Evolutionary conservation across 2,888 invertebrate genomes (phyloP).

Genomic region (Psococerastis gibbosa): DNA sequence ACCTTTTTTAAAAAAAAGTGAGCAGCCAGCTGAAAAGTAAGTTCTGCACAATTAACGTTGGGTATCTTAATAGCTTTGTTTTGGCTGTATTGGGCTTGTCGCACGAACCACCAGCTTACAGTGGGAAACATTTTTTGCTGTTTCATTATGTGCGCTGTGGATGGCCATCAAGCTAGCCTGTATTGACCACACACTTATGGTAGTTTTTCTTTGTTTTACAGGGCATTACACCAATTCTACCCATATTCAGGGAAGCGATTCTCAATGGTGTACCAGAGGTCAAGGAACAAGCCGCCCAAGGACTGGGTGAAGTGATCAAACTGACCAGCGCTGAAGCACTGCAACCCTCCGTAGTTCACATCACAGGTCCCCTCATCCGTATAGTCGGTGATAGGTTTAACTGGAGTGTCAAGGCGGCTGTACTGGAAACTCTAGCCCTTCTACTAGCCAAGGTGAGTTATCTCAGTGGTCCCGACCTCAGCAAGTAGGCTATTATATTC

Average conservation of each 20-base stretch:
- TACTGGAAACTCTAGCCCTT: constrained; percentile 80
- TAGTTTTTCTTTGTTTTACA: too few species aligned
- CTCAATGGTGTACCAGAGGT: constrained; percentile 87
- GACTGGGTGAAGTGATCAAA: constrained; percentile 58
- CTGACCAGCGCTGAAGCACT: constrained; percentile 72
- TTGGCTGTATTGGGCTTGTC: too few species aligned
- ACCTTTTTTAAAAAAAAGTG: too few species aligned
- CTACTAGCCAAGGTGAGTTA: constrained; percentile 74
- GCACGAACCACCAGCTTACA: too few species aligned
- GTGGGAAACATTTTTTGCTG: too few species aligned
- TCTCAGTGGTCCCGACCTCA: constrained; percentile 3
- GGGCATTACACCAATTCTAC: constrained; percentile 84
- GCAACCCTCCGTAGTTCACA: constrained; percentile 89
- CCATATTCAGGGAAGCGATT: constrained; percentile 91
- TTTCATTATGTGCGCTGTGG: too few species aligned
- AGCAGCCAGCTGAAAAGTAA: too few species aligned
- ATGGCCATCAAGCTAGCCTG: too few species aligned
- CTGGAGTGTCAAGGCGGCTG: constrained; percentile 86
- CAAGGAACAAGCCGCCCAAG: constrained; percentile 88
- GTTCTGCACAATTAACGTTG: too few species aligned
- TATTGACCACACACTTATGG: too few species aligned
- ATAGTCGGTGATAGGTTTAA: constrained; percentile 92
- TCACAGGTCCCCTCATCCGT: constrained; percentile 94
- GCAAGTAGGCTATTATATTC: neutral
- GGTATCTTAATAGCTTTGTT: too few species aligned